A percentile compares a stretch with the other conserved stretches of the same genome.
phyloP scores from a whole-genome alignment of 2,888 invertebrate genomes.

The Keiferia lycopersicella region DNA sequence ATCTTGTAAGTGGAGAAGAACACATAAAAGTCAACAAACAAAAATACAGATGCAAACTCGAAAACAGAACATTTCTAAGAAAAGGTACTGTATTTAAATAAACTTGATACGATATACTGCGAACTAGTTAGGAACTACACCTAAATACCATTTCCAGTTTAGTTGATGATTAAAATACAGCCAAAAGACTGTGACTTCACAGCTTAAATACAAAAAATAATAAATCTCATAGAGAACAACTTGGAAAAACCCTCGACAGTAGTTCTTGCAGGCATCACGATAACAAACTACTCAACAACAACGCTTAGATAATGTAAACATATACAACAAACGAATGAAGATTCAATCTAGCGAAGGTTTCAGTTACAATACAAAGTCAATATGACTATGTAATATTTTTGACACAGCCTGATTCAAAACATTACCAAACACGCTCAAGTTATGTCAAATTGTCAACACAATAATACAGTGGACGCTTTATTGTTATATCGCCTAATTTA shows the following conservation, averaged over 20 bases:
- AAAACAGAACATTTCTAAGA: too few relatives aligned
- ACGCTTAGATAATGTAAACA: neutral
- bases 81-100: too few relatives aligned
- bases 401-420: neutral
- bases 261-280: neutral
- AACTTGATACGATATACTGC: too few relatives aligned
- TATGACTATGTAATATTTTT: slow-evolving; percentile 20
- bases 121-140: too few relatives aligned
- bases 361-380: slow-evolving; percentile 7
- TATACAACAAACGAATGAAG: neutral
- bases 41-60: too few relatives aligned
- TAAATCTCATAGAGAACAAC: neutral
- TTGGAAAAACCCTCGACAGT: neutral
- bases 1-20: too few relatives aligned
- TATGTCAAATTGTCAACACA: slow-evolving; percentile 11
- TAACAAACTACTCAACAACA: neutral
- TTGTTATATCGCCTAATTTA: slow-evolving; percentile 58
- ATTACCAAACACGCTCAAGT: slow-evolving; percentile 3
- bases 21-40: too few relatives aligned
- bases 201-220: too few relatives aligned
- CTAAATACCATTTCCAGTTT: too few relatives aligned
- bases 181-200: too few relatives aligned
- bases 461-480: slow-evolving; percentile 32
- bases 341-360: slow-evolving; percentile 1
- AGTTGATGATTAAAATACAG: too few relatives aligned